Percentiles rank a stretch among this genome's conserved stretches.
Conservation (phyloP, 2,888 invertebrate species). For the Esperia sulphurella region DNA sequence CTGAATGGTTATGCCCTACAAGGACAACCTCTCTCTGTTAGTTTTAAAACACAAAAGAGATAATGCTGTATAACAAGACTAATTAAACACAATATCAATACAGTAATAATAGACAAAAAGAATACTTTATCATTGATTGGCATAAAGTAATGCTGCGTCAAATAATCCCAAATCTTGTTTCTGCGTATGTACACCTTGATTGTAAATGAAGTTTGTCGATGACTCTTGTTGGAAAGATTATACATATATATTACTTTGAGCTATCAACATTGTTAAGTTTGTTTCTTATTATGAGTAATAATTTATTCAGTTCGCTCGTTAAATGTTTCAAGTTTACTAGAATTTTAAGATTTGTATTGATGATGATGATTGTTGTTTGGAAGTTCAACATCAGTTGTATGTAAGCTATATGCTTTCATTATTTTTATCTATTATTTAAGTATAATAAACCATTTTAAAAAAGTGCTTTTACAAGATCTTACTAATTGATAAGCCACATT, state of each 20-base stretch:
- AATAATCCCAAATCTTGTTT: conserved; percentile 46
- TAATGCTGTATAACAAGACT: conserved; percentile 66
- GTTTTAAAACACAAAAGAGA: conserved; percentile 78
- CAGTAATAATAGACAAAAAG: conserved; percentile 72
- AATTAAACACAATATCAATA: conserved; percentile 71
- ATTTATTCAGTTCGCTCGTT: conserved; percentile 80
- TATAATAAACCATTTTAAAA: conserved; percentile 72
- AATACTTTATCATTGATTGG: conserved; percentile 61
- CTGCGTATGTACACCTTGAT: conserved; percentile 52
- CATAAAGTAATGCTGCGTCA: conserved; percentile 54
- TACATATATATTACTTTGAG: conserved; percentile 66
- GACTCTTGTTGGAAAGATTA: conserved; percentile 74
- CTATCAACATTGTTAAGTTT: conserved; percentile 79
- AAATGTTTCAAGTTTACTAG: conserved; percentile 79
- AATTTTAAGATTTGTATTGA: conserved; percentile 73
- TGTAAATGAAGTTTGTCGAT: conserved; percentile 60
- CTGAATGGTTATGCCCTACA: conserved; percentile 72
- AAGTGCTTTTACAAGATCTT: conserved; percentile 79
- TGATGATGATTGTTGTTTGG: conserved; percentile 69
- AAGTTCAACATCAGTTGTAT: conserved; percentile 71
- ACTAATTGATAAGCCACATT: conserved; percentile 76
- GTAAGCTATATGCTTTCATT: conserved; percentile 74
- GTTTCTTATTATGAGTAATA: conserved; percentile 76
- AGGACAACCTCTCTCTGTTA: conserved; percentile 73
- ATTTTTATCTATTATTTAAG: conserved; percentile 77